Percentiles rank a stretch among this genome's conserved stretches.
These are phyloP conservation scores for Dolichotis patagonum DNA, from an alignment of 2,113 vertebrate genomes.

Conservation along the genomic window DNA sequence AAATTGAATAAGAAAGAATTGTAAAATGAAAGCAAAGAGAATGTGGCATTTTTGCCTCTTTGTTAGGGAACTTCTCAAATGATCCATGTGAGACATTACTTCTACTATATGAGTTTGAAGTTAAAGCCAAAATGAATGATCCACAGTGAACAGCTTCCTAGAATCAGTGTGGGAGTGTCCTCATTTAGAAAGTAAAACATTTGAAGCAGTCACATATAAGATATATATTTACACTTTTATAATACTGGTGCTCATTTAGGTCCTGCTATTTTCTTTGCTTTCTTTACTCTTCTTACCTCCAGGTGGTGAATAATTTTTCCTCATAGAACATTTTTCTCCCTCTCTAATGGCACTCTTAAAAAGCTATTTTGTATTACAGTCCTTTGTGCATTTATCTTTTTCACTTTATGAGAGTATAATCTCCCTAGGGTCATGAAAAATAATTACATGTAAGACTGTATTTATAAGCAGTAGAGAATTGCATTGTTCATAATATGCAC, in stretches of 20 bases:
- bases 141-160: conserved; percentile 88
- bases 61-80: conserved; percentile 87
- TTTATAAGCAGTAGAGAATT: conserved; percentile 40
- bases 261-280: conserved; percentile 20
- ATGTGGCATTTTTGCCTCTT: conserved; percentile 56
- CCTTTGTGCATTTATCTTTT: conserved; percentile 41
- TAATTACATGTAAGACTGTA: conserved; percentile 37
- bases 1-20: conserved; percentile 1
- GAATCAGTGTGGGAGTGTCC: conserved; percentile 92
- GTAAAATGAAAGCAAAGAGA: conserved; percentile 44
- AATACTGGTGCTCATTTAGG: conserved; percentile 18
- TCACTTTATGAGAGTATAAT: conserved; percentile 49
- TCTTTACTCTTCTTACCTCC: background rate
- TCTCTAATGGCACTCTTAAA: conserved; percentile 57
- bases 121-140: conserved; percentile 92
- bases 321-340: conserved; percentile 4
- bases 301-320: background rate
- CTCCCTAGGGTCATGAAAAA: conserved; percentile 25
- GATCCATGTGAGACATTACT: conserved; percentile 92
- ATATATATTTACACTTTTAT: conserved; percentile 59
- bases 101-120: conserved; percentile 96
- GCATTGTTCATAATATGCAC: conserved; percentile 1
- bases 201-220: conserved; percentile 94
- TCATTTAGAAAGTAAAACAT: conserved; percentile 88
- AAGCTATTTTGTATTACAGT: conserved; percentile 15